Percentiles rank a stretch among this genome's conserved stretches.
Evolutionary conservation across 2,888 invertebrate genomes (phyloP).

Genomic region (Brachyopa scutellaris): DNA sequence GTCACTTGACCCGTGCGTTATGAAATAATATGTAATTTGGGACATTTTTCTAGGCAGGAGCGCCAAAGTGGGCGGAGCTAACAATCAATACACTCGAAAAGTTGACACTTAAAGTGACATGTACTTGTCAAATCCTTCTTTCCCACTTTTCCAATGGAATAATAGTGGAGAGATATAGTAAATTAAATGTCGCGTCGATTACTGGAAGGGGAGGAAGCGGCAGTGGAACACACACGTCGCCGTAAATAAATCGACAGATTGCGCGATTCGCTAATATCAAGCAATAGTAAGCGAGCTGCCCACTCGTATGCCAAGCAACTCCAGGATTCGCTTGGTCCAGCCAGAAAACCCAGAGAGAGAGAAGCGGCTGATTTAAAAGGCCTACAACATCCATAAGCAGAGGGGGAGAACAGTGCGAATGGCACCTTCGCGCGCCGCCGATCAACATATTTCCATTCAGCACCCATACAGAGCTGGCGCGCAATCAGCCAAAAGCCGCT

Average conservation of each 20-base stretch:
- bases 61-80: slow-evolving; percentile 55
- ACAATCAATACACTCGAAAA: slow-evolving; percentile 38
- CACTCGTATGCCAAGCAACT: slow-evolving; percentile 49
- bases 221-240: slow-evolving; percentile 65
- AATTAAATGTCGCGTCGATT: slow-evolving; percentile 3
- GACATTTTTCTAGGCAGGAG: slow-evolving; percentile 32
- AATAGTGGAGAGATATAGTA: background rate
- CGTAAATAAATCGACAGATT: slow-evolving; percentile 68
- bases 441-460: slow-evolving; percentile 55
- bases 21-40: slow-evolving; percentile 63
- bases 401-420: slow-evolving; percentile 64
- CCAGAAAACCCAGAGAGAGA: background rate
- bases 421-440: slow-evolving; percentile 65
- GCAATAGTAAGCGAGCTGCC: slow-evolving; percentile 54
- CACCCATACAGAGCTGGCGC: background rate
- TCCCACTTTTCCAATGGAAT: background rate
- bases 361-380: slow-evolving; percentile 44
- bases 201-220: background rate
- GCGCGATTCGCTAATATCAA: slow-evolving; percentile 51
- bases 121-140: background rate
- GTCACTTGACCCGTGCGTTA: slow-evolving; percentile 24
- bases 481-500: slow-evolving; percentile 61
- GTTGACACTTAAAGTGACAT: slow-evolving; percentile 64
- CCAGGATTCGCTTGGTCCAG: slow-evolving; percentile 15
- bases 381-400: slow-evolving; percentile 33